Conservation (phyloP, 2,797 vertebrate species). For the Chelon labrosus region DNA sequence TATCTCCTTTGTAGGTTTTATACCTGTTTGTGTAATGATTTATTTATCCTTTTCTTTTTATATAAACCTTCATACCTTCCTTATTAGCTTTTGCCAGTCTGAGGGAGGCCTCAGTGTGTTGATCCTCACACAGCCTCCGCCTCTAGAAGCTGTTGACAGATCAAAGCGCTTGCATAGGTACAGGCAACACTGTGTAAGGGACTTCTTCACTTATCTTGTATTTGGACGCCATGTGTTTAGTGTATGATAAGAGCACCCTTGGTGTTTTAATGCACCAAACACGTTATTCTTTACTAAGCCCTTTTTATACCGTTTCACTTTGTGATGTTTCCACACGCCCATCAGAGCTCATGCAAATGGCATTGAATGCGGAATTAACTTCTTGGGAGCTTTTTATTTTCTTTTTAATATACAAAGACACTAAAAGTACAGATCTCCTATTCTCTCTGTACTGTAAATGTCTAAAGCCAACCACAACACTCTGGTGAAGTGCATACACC, state of each 20-base stretch:
- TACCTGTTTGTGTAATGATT: slow-evolving; percentile 59
- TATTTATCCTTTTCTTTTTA: slow-evolving; percentile 73
- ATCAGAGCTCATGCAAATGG: no score
- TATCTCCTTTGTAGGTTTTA: slow-evolving; percentile 56
- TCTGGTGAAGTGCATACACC: slow-evolving; percentile 13
- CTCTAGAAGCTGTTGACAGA: slow-evolving; percentile 17
- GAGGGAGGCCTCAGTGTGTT: slow-evolving; percentile 11
- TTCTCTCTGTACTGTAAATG: slow-evolving; percentile 22
- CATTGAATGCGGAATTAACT: no score
- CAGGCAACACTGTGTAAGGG: slow-evolving; percentile 15
- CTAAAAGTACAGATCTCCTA: no score
- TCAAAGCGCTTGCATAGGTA: slow-evolving; percentile 5
- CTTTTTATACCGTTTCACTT: neutral
- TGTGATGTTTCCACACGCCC: neutral
- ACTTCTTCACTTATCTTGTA: slow-evolving; percentile 3
- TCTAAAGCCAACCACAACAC: slow-evolving; percentile 34
- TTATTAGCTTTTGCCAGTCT: slow-evolving; percentile 20
- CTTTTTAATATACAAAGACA: no score
- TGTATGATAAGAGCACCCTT: neutral
- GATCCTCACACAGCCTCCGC: slow-evolving; percentile 10
- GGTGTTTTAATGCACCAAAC: neutral
- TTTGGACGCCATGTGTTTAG: neutral
- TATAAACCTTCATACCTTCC: slow-evolving; percentile 27
- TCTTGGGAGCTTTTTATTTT: no score
- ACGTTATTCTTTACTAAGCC: slow-evolving; percentile 6